Base-by-base conservation (phyloP, 2,113 vertebrate species). In the Hippocampus barbouri region DNA sequence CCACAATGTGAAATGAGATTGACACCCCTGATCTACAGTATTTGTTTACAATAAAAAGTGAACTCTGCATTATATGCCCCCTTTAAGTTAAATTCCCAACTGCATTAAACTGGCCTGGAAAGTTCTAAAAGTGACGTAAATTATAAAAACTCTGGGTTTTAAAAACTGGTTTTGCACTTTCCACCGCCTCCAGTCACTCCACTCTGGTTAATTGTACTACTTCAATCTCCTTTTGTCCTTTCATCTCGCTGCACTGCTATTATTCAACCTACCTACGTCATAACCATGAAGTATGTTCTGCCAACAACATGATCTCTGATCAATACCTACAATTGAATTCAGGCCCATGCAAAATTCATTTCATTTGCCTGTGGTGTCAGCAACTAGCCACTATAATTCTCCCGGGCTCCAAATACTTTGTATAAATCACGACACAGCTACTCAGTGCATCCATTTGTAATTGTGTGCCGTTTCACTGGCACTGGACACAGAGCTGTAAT, bases 301-400 rank as follows among this genome's bases (percentile, higher is more conserved):
- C 71, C 62, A 77, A 75, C 75, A 89, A 88, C 40, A 86, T 75
- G 65, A 86, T 86, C 77, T 74, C 57, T 68, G 86, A 89, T 89
- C 82, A 82, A 90, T 90, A 77, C 81, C 59, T 41, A 67, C 71
- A 78, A 80, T 79, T 75, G 81, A 86, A 76, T 70, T 66, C 78
- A 76, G 83, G 78, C 73, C 72, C 74, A 56, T 79, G 77, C 68
- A 83, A 89, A 84, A 87, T 78, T 90, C 85, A 64, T 82, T 69
- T 76, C 87, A 83, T 89, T 83, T 75, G 83, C 78, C 65, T 54
- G 64, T 68, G 68, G 73, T 74, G 23, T 23, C 41, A 74, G 34
- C 62, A 30, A 30, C 47, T 21, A 6, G 71, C 78, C 63, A 27
- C 63, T 68, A 62, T 74, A 45, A 69, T 56, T 62, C 45, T 53